These are phyloP conservation scores for Batillaria attramentaria DNA, from an alignment of 1,140 invertebrate species.

Conservation along the genomic window DNA sequence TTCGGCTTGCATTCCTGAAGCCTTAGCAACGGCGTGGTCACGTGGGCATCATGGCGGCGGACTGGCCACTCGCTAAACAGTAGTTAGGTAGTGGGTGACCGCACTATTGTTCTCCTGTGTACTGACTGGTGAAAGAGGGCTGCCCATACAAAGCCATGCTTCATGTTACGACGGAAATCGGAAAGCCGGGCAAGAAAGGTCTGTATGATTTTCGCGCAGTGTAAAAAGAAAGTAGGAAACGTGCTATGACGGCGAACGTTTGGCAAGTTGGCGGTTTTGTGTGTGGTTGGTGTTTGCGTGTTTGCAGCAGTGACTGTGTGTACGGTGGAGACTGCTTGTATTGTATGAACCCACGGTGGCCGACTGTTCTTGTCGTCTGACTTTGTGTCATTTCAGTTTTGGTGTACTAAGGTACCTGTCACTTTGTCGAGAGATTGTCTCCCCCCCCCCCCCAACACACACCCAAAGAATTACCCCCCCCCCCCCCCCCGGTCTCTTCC, in stretches of 20 bases:
- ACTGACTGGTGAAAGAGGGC: neutral
- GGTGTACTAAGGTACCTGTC: no score
- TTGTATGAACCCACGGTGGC: neutral
- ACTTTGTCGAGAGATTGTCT: no score
- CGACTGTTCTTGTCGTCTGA: no score
- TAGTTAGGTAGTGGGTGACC: no score
- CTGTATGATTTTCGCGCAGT: neutral
- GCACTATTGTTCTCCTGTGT: no score
- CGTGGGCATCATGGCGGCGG: conserved; percentile 15
- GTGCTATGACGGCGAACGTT: neutral
- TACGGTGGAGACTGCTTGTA: neutral
- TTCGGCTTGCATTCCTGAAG: neutral
- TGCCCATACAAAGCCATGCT: conserved; percentile 41
- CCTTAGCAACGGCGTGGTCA: conserved; percentile 30
- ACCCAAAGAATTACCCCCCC: no score
- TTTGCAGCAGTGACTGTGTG: neutral
- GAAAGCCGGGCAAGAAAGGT: conserved; percentile 53
- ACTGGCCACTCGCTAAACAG: no score
- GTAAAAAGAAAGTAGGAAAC: neutral
- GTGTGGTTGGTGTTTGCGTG: neutral
- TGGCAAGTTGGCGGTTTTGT: neutral
- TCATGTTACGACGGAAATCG: conserved; percentile 56
- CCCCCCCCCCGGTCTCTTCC: no score
- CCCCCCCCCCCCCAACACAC: no score
- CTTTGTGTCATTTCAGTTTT: no score